Evolutionary conservation across 2,797 vertebrate genomes (phyloP), one percentile per base, ranked within the genome.

Genomic region (Lithobates pipiens): DNA sequence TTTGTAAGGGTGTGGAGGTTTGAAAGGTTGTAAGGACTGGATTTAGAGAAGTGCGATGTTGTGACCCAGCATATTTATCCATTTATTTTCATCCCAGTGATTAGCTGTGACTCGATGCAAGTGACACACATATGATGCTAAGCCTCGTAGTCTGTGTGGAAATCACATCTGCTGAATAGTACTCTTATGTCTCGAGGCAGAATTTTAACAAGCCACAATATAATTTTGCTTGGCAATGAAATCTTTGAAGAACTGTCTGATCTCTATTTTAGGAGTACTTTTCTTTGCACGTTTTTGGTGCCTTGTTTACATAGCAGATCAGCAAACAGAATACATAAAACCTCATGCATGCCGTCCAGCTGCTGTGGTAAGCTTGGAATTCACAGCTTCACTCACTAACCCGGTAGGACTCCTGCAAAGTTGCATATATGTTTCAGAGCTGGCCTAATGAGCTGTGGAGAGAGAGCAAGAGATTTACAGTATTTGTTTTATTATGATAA

Each of bases 371-470:
- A 86, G 25, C 61, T 36, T 68, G 50, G 11, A 32, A 61, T 61
- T 81, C 80, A 70, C 34, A 39, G 54, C 57, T 50, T 80, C 57
- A 67, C 61, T 85, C 78, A 36, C 70, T 63, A 76, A 50, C 80
- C 29, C 85, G 16, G 85, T 79, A 73, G 85, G 85, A 82, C 75
- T 74, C 76, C 85, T 74, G 69, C 65, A 65, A 83, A 74, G 80
- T 72, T 83, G 85, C 85, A 83, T 70, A 78, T 73, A 86, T 86
- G 80, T 86, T 83, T 83, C 85, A n/a, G 61, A 83, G 69, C 75
- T 13, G 79, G 68, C 85, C 90, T 94, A 93, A 92, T 92, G 93
- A 93, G 90, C 92, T 94, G 91, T 91, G 88, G 90, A 92, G 92
- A 91, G 78, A 92, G 91, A 92, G 89, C 90, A 86, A 89, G 88